Conservation (phyloP, 2,888 invertebrate genomes). For the Nomada fucata region DNA sequence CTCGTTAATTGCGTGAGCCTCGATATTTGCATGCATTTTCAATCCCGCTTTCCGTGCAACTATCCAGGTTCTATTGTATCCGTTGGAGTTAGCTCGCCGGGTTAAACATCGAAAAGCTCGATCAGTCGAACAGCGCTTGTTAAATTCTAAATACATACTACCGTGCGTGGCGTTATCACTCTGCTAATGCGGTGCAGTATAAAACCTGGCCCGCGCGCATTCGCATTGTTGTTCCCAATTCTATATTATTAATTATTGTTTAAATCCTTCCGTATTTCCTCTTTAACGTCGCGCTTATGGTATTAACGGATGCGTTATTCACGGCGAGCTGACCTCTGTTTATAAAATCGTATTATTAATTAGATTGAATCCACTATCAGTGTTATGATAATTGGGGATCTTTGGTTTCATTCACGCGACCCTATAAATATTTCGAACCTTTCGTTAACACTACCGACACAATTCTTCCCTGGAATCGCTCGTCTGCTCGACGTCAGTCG, state of each 20-base stretch:
- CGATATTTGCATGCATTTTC: too few relatives aligned
- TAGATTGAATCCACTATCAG: neutral
- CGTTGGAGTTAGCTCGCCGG: conserved; percentile 12
- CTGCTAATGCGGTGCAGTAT: neutral
- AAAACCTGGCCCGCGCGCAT: neutral
- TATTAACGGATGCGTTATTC: conserved; percentile 11
- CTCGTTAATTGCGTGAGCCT: too few relatives aligned
- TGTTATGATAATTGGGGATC: too few relatives aligned
- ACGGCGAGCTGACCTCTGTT: neutral
- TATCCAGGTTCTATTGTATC: neutral
- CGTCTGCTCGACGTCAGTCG: conserved; percentile 48
- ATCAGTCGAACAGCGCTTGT: conserved; percentile 43
- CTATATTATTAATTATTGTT: conserved; percentile 31
- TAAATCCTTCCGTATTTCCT: conserved; percentile 11
- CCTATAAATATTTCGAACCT: too few relatives aligned
- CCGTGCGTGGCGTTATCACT: conserved; percentile 16
- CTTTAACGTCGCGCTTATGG: neutral
- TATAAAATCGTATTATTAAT: neutral
- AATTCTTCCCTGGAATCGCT: too few relatives aligned
- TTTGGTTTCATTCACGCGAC: too few relatives aligned
- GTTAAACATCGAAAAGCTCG: conserved; percentile 28
- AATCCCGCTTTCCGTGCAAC: too few relatives aligned
- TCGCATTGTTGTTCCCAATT: conserved; percentile 15
- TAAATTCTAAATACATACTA: conserved; percentile 40
- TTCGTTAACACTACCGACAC: too few relatives aligned